Base-by-base conservation (phyloP, 2,113 vertebrate genomes). In the Arvicanthis niloticus region DNA sequence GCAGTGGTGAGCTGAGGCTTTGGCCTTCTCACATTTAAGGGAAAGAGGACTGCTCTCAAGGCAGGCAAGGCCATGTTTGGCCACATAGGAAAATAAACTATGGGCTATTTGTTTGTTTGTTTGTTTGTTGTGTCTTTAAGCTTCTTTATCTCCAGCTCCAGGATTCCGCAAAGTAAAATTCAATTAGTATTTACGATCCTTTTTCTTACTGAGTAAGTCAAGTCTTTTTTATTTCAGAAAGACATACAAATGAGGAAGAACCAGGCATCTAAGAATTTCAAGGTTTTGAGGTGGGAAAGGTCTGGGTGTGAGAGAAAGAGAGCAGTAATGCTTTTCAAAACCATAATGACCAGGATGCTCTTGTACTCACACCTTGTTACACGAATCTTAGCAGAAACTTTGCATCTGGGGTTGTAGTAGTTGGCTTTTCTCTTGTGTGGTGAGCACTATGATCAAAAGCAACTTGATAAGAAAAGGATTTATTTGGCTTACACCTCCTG, bases 111-210 rank as follows among this genome's bases (percentile, higher is more conserved):
- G 93, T 96, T 98, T 95, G 96, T 94, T 97, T 98, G n/a, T n/a
- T n/a, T n/a, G n/a, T n/a, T n/a, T n/a, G n/a, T n/a, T n/a, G n/a
- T 91, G 89, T 91, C 89, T 98, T 96, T 97, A 96, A 96, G 96
- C 95, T 81, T 60, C 88, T 96, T 98, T 98, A 98, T 98, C 97
- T 96, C 75, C 75, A 96, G 96, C 93, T 96, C 96, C 97, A 98
- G 96, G 91, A 93, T 96, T 96, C 95, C 85, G 96, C 78, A 96
- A 96, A 97, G 84, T 95, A 92, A 96, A 98, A 98, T 97, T 98
- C 97, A 98, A 97, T 97, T 97, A 97, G 97, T 97, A 97, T 97
- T 97, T 97, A 97, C 97, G 96, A 96, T 91, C 85, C 93, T 93
- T 94, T 94, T 88, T 91, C 94, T 81, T 80, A 93, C 91, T 95